Conservation (phyloP, 2,888 invertebrate genomes). For the Heteromurus nitidus region DNA sequence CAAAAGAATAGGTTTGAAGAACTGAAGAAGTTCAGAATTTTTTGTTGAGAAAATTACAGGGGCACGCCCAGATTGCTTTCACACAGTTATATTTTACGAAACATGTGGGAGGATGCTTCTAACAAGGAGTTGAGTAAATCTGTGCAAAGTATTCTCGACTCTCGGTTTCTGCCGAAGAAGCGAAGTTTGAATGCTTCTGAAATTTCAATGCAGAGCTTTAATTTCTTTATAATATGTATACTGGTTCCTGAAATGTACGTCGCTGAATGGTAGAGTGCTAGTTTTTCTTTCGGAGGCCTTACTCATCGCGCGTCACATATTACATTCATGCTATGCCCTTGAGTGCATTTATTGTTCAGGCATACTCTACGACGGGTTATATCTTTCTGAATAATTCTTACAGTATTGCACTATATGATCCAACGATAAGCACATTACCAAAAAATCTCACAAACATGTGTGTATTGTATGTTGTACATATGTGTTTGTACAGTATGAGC, state of each 20-base stretch:
- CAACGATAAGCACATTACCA: too few species aligned
- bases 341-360: not conserved
- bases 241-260: not conserved
- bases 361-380: not conserved
- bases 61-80: conserved; percentile 34
- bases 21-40: not conserved
- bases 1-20: not conserved
- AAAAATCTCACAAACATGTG: too few species aligned
- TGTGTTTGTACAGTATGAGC: not conserved
- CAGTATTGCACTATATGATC: too few species aligned
- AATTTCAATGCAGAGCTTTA: conserved; percentile 25
- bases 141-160: conserved; percentile 3
- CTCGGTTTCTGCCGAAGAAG: conserved; percentile 1
- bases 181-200: conserved; percentile 35
- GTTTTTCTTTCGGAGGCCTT: conserved; percentile 1
- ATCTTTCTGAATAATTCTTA: not conserved
- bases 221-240: conserved; percentile 29
- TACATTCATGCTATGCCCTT: not conserved
- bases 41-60: not conserved
- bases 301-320: not conserved
- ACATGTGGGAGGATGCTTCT: conserved; percentile 31
- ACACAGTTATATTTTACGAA: conserved; percentile 17
- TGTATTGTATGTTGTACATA: too few species aligned
- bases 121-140: conserved; percentile 32
- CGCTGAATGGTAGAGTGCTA: too few species aligned